phyloP scores from a whole-genome alignment of 2,888 invertebrate species.

The Stenodera caucasica region DNA sequence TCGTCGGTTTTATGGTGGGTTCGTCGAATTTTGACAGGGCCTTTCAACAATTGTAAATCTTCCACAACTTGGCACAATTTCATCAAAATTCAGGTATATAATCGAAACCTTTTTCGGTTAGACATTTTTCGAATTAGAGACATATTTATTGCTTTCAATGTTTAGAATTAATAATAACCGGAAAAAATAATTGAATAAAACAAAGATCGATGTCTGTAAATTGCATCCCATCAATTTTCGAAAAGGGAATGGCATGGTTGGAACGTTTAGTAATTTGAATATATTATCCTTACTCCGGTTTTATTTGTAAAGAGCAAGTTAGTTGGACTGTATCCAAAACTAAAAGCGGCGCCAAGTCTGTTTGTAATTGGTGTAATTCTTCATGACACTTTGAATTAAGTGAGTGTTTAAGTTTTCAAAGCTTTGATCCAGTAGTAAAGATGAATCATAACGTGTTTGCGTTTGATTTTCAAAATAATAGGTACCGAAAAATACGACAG shows the following conservation, averaged over 20 bases:
- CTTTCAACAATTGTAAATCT: neutral
- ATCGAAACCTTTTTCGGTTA: too few relatives aligned
- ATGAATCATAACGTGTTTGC: slow-evolving; percentile 17
- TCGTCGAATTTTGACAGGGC: neutral
- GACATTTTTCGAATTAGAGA: neutral
- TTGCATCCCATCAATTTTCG: slow-evolving; percentile 8
- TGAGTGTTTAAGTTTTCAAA: slow-evolving; percentile 25
- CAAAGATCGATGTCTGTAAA: slow-evolving; percentile 7
- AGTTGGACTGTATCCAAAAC: slow-evolving; percentile 28
- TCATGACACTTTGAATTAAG: slow-evolving; percentile 39
- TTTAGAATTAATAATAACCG: too few relatives aligned
- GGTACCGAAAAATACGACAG: neutral
- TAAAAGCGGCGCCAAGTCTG: slow-evolving; percentile 31
- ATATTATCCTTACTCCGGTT: slow-evolving; percentile 29
- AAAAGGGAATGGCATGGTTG: slow-evolving; percentile 14
- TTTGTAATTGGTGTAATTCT: slow-evolving; percentile 40
- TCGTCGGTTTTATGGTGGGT: neutral
- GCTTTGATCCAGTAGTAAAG: slow-evolving; percentile 24
- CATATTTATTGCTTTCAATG: slow-evolving; percentile 1
- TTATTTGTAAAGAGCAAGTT: slow-evolving; percentile 29
- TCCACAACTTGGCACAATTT: neutral
- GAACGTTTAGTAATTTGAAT: slow-evolving; percentile 32
- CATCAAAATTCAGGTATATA: too few relatives aligned
- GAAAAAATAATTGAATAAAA: too few relatives aligned
- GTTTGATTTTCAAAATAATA: neutral